These are phyloP conservation scores for Oncorhynchus clarkii DNA, from an alignment of 2,113 vertebrate species.

Conservation along the genomic window DNA sequence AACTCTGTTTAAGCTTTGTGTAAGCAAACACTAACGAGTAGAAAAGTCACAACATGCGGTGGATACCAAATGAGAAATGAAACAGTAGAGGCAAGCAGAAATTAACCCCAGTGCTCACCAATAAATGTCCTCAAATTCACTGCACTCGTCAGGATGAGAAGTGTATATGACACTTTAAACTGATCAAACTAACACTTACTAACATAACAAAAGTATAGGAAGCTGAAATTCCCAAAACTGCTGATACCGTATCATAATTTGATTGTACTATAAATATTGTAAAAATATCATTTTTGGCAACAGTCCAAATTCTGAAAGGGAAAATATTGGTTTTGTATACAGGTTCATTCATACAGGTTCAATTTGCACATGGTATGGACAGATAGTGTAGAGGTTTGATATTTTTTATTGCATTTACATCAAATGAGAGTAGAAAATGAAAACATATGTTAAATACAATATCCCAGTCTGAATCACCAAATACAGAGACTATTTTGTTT, in stretches of 20 bases:
- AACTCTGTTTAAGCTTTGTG: background rate
- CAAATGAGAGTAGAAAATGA: slow-evolving; percentile 54
- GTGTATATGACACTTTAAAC: background rate
- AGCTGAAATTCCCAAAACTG: no score
- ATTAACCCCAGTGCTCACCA: slow-evolving; percentile 5
- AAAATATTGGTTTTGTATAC: background rate
- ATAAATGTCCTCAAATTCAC: background rate
- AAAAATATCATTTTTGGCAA: no score
- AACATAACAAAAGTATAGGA: background rate
- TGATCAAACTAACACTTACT: background rate
- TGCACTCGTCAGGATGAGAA: background rate
- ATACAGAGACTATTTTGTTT: slow-evolving; percentile 37
- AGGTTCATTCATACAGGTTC: background rate
- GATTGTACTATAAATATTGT: no score
- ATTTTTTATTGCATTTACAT: no score
- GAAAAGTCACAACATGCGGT: slow-evolving; percentile 41
- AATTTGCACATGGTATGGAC: no score
- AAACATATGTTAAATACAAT: slow-evolving; percentile 8
- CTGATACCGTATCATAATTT: no score
- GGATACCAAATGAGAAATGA: slow-evolving; percentile 69
- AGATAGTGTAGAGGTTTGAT: no score
- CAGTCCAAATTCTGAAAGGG: no score
- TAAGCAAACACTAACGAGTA: no score
- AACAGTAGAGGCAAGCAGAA: slow-evolving; percentile 55
- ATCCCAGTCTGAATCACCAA: slow-evolving; percentile 52